Base-by-base conservation (phyloP, 2,888 invertebrate species). In the Saturnia pavonia region DNA sequence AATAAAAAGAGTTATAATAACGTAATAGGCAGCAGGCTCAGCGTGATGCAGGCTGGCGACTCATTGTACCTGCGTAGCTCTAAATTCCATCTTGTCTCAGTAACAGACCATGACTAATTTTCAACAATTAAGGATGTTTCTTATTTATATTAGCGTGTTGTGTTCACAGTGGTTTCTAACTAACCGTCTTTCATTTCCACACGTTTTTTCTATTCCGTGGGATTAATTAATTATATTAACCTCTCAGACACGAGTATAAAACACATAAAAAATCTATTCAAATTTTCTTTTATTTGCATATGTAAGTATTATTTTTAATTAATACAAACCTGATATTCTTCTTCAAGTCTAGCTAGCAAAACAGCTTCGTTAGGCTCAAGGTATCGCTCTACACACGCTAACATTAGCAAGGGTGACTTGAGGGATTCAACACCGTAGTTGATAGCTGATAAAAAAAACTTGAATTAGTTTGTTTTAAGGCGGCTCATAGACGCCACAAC, bases 341-440 rank as follows among this genome's bases (percentile, higher is more conserved):
- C 97, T 91, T 99, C 99, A 45, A 99, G 94, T 69, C 98, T 94
- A 0, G 98, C 96, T 42, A 99, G 94, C 70, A 95, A 87, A 1
- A 98, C 98, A 12, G 99, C 99, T 82, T 96, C 96, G 78, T 97
- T 96, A 3, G 98, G 96, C 68, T 95, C 95, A 69, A 99, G 88
- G 76, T 95, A 94, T 78, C 96, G 95, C 82, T 99, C 98, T 40
- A 97, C 95, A 75, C 97, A 96, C 22, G 99, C 98, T 82, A 98
- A 89, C 75, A 98, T 96, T 72, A 99, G 91, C 70, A 99, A 95
- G 16, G 99, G 95, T 0, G 99, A 99, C 91, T 99, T 99, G 7
- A 99, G 88, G 6, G 97, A 96, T 80, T 99, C 99, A 0, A 97
- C 96, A 43, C 97, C 98, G 90, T 97, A 99, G 72, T 96, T 94